phyloP scores from a whole-genome alignment of 2,888 invertebrate species.

The Harpagoxenus sublaevis region DNA sequence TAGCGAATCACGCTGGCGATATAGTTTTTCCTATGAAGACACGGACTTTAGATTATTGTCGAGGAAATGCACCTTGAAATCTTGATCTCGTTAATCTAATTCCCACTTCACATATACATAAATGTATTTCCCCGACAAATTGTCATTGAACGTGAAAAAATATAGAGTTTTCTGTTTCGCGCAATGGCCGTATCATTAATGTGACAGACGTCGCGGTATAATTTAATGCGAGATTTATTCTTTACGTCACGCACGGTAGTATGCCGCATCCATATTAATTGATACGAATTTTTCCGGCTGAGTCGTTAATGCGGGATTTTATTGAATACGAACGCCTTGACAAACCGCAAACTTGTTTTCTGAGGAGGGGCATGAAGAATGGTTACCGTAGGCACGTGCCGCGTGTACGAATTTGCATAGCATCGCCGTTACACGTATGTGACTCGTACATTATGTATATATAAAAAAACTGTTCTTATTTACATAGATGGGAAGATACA shows the following conservation, averaged over 20 bases:
- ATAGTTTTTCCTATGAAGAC: not conserved
- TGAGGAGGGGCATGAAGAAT: constrained; percentile 7
- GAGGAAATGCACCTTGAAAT: not conserved
- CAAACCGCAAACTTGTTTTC: constrained; percentile 23
- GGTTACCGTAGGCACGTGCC: constrained; percentile 28
- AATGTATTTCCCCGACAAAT: not conserved
- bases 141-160: not conserved
- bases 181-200: constrained; percentile 1
- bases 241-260: not conserved
- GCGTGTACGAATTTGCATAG: constrained; percentile 46
- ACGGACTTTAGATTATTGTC: not conserved
- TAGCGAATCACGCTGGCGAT: not conserved
- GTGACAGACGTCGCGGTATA: not conserved
- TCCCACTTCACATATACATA: not conserved
- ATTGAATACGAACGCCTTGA: constrained; percentile 40
- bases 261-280: constrained; percentile 12
- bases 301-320: constrained; percentile 38
- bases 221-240: constrained; percentile 25
- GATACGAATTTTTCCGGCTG: constrained; percentile 23
- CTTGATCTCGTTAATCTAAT: not conserved
- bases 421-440: constrained; percentile 10
- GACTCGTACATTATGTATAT: not conserved
- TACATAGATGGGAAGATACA: constrained; percentile 42
- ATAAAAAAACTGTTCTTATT: constrained; percentile 33
- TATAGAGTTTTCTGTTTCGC: not conserved